phyloP scores from a whole-genome alignment of 1,140 invertebrate genomes.

The Drosophila kohkoa region DNA sequence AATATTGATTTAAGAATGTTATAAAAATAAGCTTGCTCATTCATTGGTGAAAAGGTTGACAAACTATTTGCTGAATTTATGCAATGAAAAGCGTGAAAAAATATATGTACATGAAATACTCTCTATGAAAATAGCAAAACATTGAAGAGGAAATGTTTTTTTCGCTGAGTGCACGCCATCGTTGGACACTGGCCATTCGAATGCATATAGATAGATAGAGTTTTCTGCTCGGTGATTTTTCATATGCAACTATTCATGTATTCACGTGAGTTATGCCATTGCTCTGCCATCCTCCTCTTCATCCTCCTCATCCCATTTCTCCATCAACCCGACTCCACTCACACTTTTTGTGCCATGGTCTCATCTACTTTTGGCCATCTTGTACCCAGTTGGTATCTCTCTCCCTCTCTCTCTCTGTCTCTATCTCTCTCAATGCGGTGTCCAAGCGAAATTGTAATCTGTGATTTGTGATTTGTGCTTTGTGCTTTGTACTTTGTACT shows the following conservation, averaged over 20 bases:
- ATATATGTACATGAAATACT: too few species aligned
- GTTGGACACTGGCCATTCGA: slow-evolving; percentile 47
- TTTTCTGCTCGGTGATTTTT: slow-evolving; percentile 66
- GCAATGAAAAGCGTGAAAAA: too few species aligned
- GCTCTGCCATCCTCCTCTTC: background rate
- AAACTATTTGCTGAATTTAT: too few species aligned
- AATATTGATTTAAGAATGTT: too few species aligned
- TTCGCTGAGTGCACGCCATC: slow-evolving; percentile 23
- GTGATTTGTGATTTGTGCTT: slow-evolving; percentile 54
- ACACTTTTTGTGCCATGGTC: background rate
- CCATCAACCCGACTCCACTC: background rate
- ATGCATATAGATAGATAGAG: slow-evolving; percentile 55
- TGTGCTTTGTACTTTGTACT: slow-evolving; percentile 25
- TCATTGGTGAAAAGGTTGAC: too few species aligned
- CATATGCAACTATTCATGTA: slow-evolving; percentile 66
- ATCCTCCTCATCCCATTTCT: background rate
- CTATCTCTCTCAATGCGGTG: slow-evolving; percentile 17
- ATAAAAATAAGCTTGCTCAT: too few species aligned
- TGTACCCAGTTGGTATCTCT: slow-evolving; percentile 17
- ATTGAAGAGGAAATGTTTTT: background rate
- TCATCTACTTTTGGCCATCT: slow-evolving; percentile 15
- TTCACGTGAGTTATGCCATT: slow-evolving; percentile 58
- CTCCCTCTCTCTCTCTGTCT: too few species aligned
- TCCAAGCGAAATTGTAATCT: slow-evolving; percentile 55
- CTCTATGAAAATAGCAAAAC: background rate